A percentile compares a stretch with the other conserved stretches of the same genome.
Conservation (phyloP, 2,797 vertebrate genomes). For the Benthosema pterotum region DNA sequence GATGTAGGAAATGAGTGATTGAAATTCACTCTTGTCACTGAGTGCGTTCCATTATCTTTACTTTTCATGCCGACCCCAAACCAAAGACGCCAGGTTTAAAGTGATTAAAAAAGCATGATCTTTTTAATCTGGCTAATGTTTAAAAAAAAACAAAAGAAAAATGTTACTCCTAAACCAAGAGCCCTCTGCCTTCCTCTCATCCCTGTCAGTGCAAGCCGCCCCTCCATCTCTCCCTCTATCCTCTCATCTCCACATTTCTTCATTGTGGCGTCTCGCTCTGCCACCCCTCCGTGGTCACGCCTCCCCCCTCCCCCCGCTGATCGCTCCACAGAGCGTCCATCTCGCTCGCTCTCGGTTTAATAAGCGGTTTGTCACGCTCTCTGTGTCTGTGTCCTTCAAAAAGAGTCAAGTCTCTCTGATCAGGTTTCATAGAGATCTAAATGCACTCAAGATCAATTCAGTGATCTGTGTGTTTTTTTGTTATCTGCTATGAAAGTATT, state of each 20-base stretch:
- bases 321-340: conserved; percentile 59
- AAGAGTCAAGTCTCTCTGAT: conserved; percentile 56
- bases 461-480: conserved; percentile 56
- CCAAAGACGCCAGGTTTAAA: too few species aligned
- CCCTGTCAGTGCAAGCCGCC: conserved; percentile 51
- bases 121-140: neutral
- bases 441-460: conserved; percentile 52
- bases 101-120: too few species aligned
- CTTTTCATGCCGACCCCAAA: too few species aligned
- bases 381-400: conserved; percentile 71
- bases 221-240: conserved; percentile 56
- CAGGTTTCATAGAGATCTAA: conserved; percentile 56
- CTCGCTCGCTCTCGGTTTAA: conserved; percentile 60
- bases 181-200: conserved; percentile 21
- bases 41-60: too few species aligned
- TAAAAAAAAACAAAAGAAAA: neutral
- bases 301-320: conserved; percentile 52
- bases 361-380: conserved; percentile 68
- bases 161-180: conserved; percentile 18
- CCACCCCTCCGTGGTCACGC: conserved; percentile 69
- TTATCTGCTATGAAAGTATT: conserved; percentile 6
- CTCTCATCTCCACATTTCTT: conserved; percentile 66
- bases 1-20: too few species aligned
- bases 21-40: too few species aligned
- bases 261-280: conserved; percentile 67